These are phyloP conservation scores for Sitobion miscanthi DNA, from an alignment of 1,140 invertebrate genomes.

Conservation along the genomic window DNA sequence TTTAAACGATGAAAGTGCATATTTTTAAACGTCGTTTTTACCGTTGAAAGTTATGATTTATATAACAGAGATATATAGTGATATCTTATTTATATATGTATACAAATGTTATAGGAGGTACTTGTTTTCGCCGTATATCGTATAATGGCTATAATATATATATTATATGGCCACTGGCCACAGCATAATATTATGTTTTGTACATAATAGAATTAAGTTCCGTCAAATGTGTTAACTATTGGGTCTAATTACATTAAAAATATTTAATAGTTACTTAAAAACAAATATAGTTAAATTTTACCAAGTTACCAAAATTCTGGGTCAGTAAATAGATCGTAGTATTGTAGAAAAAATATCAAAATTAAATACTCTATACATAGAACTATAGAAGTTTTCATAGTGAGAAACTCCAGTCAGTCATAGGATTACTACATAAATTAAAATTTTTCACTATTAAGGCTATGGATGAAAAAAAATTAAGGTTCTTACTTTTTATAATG, in stretches of 20 bases:
- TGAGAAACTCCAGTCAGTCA: neutral
- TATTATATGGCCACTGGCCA: neutral
- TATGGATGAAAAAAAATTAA: neutral
- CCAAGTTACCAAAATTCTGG: too few relatives aligned
- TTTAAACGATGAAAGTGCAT: conserved; percentile 8
- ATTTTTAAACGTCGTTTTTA: conserved; percentile 8
- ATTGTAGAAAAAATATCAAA: neutral
- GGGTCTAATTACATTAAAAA: too few relatives aligned
- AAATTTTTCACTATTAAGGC: neutral
- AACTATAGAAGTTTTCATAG: neutral
- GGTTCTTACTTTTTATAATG: too few relatives aligned
- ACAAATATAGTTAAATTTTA: neutral
- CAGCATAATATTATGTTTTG: too few relatives aligned
- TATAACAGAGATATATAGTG: neutral
- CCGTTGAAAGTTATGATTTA: neutral
- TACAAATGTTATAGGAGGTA: neutral
- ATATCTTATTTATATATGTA: neutral
- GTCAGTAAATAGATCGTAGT: too few relatives aligned
- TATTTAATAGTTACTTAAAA: neutral
- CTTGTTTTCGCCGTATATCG: neutral
- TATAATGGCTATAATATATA: neutral
- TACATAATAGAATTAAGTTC: neutral
- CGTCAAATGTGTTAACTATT: too few relatives aligned
- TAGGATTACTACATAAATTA: neutral
- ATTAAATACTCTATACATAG: neutral